A percentile compares a stretch with the other conserved stretches of the same genome.
These are phyloP conservation scores for Loripinus fragilis DNA, from an alignment of 2,888 invertebrate genomes.

Conservation along the genomic window DNA sequence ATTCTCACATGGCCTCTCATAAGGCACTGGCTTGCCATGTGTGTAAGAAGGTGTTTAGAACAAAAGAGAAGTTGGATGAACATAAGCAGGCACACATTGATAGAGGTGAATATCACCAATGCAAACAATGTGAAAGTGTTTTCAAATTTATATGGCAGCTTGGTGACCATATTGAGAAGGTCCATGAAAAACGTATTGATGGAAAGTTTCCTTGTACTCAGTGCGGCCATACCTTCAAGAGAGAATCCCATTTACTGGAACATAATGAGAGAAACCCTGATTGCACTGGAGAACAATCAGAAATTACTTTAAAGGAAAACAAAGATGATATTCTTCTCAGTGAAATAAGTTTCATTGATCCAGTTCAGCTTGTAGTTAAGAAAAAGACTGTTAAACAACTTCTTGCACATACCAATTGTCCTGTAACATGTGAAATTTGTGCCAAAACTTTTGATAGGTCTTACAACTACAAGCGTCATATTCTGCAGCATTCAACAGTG, in stretches of 20 bases:
- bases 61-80: slow-evolving; percentile 22
- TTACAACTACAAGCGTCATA: slow-evolving; percentile 13
- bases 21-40: slow-evolving; percentile 25
- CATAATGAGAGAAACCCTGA: neutral
- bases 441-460: neutral
- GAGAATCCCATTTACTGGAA: neutral
- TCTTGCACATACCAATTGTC: neutral
- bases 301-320: neutral
- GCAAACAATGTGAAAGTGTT: slow-evolving; percentile 4
- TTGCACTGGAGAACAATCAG: neutral
- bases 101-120: slow-evolving; percentile 19
- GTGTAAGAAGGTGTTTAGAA: slow-evolving; percentile 34
- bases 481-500: neutral
- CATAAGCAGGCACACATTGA: slow-evolving; percentile 24
- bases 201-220: neutral
- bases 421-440: neutral
- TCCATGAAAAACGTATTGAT: slow-evolving; percentile 21
- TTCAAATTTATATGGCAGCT: slow-evolving; percentile 10
- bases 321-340: neutral
- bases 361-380: neutral
- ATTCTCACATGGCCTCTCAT: neutral
- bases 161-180: slow-evolving; percentile 29
- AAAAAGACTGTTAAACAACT: neutral
- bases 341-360: neutral
- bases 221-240: neutral